A percentile compares a stretch with the other conserved stretches of the same genome.
Evolutionary conservation across 2,888 invertebrate species (phyloP).

Genomic region (Morpho achilles): DNA sequence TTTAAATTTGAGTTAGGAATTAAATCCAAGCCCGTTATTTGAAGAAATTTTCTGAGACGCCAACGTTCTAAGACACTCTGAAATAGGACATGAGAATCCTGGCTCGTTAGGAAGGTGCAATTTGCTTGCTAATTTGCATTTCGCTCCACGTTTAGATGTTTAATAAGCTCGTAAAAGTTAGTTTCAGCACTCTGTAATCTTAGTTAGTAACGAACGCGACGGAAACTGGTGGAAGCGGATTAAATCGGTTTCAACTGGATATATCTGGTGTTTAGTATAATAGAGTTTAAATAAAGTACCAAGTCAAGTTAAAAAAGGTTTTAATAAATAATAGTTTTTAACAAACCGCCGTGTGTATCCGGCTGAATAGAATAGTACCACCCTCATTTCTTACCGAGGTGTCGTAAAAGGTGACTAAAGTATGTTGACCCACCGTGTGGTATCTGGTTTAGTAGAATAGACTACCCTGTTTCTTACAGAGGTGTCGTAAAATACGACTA

Average conservation of each 20-base stretch:
- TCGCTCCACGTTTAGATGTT: slow-evolving; percentile 38
- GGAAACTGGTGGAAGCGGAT: slow-evolving; percentile 26
- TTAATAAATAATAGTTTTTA: too few relatives aligned
- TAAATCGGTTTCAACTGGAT: slow-evolving; percentile 19
- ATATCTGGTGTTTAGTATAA: slow-evolving; percentile 1
- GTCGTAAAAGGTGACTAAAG: too few relatives aligned
- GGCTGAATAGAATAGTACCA: too few relatives aligned
- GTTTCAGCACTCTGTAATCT: slow-evolving; percentile 43
- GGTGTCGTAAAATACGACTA: too few relatives aligned
- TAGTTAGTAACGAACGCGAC: slow-evolving; percentile 27
- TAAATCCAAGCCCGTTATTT: neutral
- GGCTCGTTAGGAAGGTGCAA: slow-evolving; percentile 41
- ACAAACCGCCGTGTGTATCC: too few relatives aligned
- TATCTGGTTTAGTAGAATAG: too few relatives aligned
- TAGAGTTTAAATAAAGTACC: neutral
- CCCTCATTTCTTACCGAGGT: too few relatives aligned
- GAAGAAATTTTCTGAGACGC: slow-evolving; percentile 18
- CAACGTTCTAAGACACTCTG: slow-evolving; percentile 32
- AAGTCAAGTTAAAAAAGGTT: too few relatives aligned
- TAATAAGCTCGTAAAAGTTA: slow-evolving; percentile 45
- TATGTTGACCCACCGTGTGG: too few relatives aligned
- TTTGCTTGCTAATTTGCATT: slow-evolving; percentile 52
- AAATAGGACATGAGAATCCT: slow-evolving; percentile 29
- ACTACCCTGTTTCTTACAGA: too few relatives aligned
- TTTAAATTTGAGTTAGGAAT: too few relatives aligned